Base-by-base conservation (phyloP, 2,113 vertebrate species). In the Mormyrus lacerda region DNA sequence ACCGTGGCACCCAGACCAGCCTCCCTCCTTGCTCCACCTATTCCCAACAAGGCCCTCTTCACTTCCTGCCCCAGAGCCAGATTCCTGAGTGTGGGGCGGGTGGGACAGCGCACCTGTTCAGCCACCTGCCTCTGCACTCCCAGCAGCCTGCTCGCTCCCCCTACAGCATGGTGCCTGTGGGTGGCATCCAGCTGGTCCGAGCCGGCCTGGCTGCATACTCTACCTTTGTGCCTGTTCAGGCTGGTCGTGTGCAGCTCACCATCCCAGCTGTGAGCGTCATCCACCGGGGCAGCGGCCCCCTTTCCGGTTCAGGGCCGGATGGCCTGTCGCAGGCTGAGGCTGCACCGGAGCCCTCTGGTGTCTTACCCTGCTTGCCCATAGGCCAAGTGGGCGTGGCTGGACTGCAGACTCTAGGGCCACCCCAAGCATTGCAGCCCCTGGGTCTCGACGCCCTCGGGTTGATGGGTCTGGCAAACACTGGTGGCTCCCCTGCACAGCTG, bases 91-190 rank as follows among this genome's bases (percentile, higher is more conserved):
- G n/a, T 0, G 93, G 95, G 86, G 45, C 95, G 21, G 92, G 91
- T 93, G 17, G 95, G 90, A 91, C 96, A 94, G 88, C 95, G 17
- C 98, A 96, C 91, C 93, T 99, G 90, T 99, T 98, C 91, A 99
- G 98, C 93, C 98, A 99, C 94, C 96, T 99, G 4, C 98, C 98
- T 21, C 91, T 98, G 93, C 98, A 99, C 92, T 99, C 98, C 0
- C 98, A 98, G 92, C 97, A 95, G 91, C 98, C 97, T 0, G 91
- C 94, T 9, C 96, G 96, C 92, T 96, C 97, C 0, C 94, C 97
- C 3, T 98, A 97, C 24, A 96, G 97, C 92, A 96, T 97, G 94
- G 94, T 98, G 17, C 98, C 98, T 0, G 96, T 99, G 0, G 98
- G 98, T 1, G 98, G 98, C 0, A 98, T 99, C 92, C 98, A 99